Conservation (phyloP, 2,888 invertebrate genomes). For the Neoascia interrupta region DNA sequence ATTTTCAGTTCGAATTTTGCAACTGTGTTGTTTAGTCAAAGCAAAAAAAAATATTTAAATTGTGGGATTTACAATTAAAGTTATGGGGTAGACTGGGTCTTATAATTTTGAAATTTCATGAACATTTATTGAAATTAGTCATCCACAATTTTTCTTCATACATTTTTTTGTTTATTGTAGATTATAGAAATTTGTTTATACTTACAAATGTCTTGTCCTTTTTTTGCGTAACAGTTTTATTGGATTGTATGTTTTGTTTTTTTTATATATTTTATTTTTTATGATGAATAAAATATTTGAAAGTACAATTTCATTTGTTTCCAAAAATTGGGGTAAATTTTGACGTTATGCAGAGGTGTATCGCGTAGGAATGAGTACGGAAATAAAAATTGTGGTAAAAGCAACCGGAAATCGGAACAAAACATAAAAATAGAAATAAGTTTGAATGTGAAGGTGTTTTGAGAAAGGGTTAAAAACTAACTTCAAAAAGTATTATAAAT, state of each 20-base stretch:
- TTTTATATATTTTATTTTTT: constrained; percentile 28
- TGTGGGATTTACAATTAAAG: constrained; percentile 38
- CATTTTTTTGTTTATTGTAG: constrained; percentile 34
- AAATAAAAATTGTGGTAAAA: constrained; percentile 69
- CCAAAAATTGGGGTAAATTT: constrained; percentile 64
- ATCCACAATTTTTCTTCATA: constrained; percentile 56
- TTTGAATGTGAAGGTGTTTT: constrained; percentile 47
- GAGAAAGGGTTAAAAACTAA: no score
- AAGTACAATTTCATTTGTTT: constrained; percentile 62
- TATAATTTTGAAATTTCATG: constrained; percentile 59
- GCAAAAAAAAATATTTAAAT: constrained; percentile 42
- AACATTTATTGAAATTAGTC: constrained; percentile 62
- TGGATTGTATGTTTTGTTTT: constrained; percentile 36
- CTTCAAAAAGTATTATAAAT: constrained; percentile 22
- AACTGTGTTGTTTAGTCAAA: constrained; percentile 50
- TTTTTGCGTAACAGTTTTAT: constrained; percentile 54
- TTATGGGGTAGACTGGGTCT: constrained; percentile 38
- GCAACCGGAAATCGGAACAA: constrained; percentile 70
- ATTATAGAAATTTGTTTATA: constrained; percentile 54
- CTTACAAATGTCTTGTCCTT: constrained; percentile 69
- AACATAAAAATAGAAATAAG: constrained; percentile 64
- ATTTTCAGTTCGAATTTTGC: constrained; percentile 43
- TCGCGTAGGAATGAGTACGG: constrained; percentile 61
- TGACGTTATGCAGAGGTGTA: constrained; percentile 61
- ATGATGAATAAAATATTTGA: constrained; percentile 58